phyloP scores from a whole-genome alignment of 2,888 invertebrate genomes.

The Polymixis flavicincta region DNA sequence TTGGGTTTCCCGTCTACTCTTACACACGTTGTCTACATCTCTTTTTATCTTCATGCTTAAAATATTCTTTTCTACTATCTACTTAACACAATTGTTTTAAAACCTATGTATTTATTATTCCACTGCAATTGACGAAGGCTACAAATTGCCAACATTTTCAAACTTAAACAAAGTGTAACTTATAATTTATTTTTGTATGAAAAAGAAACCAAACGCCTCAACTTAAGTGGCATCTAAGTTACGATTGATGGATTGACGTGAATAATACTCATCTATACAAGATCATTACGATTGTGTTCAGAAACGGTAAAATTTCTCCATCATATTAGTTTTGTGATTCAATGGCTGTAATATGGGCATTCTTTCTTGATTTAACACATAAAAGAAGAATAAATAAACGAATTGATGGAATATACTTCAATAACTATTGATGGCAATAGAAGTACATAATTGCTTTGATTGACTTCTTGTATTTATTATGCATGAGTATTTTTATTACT shows the following conservation, averaged over 20 bases:
- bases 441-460: slow-evolving; percentile 33
- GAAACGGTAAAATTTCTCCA: slow-evolving; percentile 54
- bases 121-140: background rate
- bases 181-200: slow-evolving; percentile 35
- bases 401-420: background rate
- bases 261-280: slow-evolving; percentile 49
- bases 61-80: too few species aligned
- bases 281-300: slow-evolving; percentile 48
- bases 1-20: too few species aligned
- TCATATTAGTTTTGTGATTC: slow-evolving; percentile 41
- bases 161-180: background rate
- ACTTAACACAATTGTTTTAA: too few species aligned
- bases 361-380: slow-evolving; percentile 51
- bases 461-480: slow-evolving; percentile 47
- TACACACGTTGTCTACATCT: too few species aligned
- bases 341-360: slow-evolving; percentile 36
- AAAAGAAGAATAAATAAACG: slow-evolving; percentile 51
- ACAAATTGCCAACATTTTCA: background rate
- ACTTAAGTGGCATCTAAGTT: slow-evolving; percentile 21
- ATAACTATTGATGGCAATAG: slow-evolving; percentile 22
- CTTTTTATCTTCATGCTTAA: too few species aligned
- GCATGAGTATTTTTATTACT: slow-evolving; percentile 31
- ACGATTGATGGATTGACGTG: slow-evolving; percentile 58
- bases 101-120: background rate
- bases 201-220: slow-evolving; percentile 9